Percentiles rank a stretch among this genome's conserved stretches.
Evolutionary conservation across 64 coral and sea anemone genomes (phyloP).

Genomic region (Platygyra sinensis): DNA sequence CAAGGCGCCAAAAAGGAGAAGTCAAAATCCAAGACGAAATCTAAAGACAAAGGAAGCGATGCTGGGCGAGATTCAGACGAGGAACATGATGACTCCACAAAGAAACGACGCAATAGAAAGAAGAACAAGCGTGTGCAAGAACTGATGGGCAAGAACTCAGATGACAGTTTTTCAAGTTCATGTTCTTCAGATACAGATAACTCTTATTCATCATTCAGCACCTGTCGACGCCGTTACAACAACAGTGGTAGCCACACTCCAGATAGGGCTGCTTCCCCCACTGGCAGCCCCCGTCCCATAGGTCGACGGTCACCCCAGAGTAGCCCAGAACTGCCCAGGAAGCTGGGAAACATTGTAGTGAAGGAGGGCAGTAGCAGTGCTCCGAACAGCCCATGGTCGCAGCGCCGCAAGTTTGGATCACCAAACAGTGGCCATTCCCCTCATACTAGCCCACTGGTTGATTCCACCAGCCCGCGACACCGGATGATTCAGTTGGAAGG

Average conservation of each 20-base stretch:
- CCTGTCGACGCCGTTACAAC: slow-evolving; percentile 70
- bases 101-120: slow-evolving; percentile 87
- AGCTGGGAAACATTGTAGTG: slow-evolving; percentile 1
- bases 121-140: slow-evolving; percentile 88
- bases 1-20: slow-evolving; percentile 78
- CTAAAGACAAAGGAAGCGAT: slow-evolving; percentile 69
- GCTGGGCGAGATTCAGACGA: slow-evolving; percentile 80
- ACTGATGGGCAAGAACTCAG: slow-evolving; percentile 67
- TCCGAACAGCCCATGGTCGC: slow-evolving; percentile 94
- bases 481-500: slow-evolving; percentile 93
- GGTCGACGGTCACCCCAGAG: slow-evolving; percentile 67
- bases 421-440: slow-evolving; percentile 53
- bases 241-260: slow-evolving; percentile 35
- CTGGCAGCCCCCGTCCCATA: slow-evolving; percentile 31
- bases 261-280: slow-evolving; percentile 55
- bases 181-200: slow-evolving; percentile 97
- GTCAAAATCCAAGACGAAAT: slow-evolving; percentile 60
- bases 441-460: slow-evolving; percentile 78
- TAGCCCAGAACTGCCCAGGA: slow-evolving; percentile 77
- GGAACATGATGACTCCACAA: slow-evolving; percentile 80
- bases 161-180: slow-evolving; percentile 79
- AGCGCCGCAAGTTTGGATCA: slow-evolving; percentile 79
- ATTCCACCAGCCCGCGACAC: slow-evolving; percentile 65
- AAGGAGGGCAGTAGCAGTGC: slow-evolving; percentile 84
- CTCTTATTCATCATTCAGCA: slow-evolving; percentile 89